These are phyloP conservation scores for Eilema sororculum DNA, from an alignment of 2,888 invertebrate species.

Conservation along the genomic window DNA sequence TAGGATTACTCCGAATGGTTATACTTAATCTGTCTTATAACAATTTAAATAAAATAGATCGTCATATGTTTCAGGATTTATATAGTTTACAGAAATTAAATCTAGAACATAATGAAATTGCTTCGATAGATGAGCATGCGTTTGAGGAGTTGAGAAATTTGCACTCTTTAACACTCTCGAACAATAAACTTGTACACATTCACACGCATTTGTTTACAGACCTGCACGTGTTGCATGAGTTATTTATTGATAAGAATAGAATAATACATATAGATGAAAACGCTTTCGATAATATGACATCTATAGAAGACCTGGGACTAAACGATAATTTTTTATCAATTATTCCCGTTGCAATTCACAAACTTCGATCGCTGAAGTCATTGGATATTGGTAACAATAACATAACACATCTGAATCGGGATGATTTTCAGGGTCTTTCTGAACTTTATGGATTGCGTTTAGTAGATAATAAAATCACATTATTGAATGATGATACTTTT, in stretches of 20 bases:
- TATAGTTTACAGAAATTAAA: slow-evolving; percentile 92
- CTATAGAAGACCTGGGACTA: slow-evolving; percentile 91
- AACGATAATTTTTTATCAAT: slow-evolving; percentile 90
- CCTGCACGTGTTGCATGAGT: slow-evolving; percentile 90
- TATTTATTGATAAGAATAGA: slow-evolving; percentile 91
- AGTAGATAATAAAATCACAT: slow-evolving; percentile 93
- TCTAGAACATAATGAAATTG: slow-evolving; percentile 91
- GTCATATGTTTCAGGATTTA: slow-evolving; percentile 90
- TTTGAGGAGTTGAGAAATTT: slow-evolving; percentile 91
- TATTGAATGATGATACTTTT: slow-evolving; percentile 91
- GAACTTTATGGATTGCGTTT: slow-evolving; percentile 92
- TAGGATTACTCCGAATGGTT: slow-evolving; percentile 90
- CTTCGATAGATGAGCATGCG: slow-evolving; percentile 90
- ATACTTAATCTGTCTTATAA: slow-evolving; percentile 92
- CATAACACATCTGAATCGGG: slow-evolving; percentile 90
- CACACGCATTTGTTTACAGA: slow-evolving; percentile 90
- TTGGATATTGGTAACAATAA: slow-evolving; percentile 94
- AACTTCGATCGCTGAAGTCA: slow-evolving; percentile 90
- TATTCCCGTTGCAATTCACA: slow-evolving; percentile 89
- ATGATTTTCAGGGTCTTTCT: slow-evolving; percentile 91
- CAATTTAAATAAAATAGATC: slow-evolving; percentile 89
- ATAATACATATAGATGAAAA: slow-evolving; percentile 89
- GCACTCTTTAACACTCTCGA: slow-evolving; percentile 91
- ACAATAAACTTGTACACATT: slow-evolving; percentile 90
- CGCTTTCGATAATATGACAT: slow-evolving; percentile 92